Base-by-base conservation (phyloP, 1,140 invertebrate genomes). In the Tachypleus tridentatus region DNA sequence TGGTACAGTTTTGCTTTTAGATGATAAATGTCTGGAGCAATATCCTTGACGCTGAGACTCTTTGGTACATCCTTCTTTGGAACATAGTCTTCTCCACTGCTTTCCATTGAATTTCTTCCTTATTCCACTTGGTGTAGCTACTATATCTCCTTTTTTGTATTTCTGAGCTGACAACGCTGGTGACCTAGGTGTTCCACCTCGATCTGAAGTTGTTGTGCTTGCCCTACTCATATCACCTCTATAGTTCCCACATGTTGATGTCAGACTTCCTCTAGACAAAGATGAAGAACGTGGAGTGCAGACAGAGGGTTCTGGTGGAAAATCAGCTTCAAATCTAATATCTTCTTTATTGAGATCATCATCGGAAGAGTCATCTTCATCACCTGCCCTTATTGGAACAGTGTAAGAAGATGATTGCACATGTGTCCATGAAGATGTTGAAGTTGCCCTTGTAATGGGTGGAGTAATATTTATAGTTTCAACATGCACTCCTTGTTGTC, bases 21-120 rank as follows among this genome's bases (percentile, higher is more conserved):
- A 81, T 72, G 89, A 96, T 66, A 98, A 83, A 81, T 98, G 96
- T 60, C 95, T 80, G 47, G 95, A 98, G 77, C 96, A 98, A 78
- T 86, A 98, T 5, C 96, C 96, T 67, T 93, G 82, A 53, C 95
- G 80, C 79, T 98, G 96, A 72, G 93, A 97, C 81, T 99, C 96
- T 81, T 98, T 98, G n/a, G 86, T 89, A 79, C 96, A 99, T 63
- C 89, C 89, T 75, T 93, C 89, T 77, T 90, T 92, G 65, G 92
- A 94, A 77, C 93, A 97, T 56, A 99, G 82, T 72, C 96, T 82
- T 69, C 96, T 83, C 97, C 96, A 98, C 76, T 98, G 97, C 80
- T 98, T 98, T 4, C 97, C 97, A 81, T 99, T 99, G 77, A 96
- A 99, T 80, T 98, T 98, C 80, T 98, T 98, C 4, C 94, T 81